These are phyloP conservation scores for Podocnemis expansa DNA, from an alignment of 2,113 vertebrate species.

Conservation along the genomic window DNA sequence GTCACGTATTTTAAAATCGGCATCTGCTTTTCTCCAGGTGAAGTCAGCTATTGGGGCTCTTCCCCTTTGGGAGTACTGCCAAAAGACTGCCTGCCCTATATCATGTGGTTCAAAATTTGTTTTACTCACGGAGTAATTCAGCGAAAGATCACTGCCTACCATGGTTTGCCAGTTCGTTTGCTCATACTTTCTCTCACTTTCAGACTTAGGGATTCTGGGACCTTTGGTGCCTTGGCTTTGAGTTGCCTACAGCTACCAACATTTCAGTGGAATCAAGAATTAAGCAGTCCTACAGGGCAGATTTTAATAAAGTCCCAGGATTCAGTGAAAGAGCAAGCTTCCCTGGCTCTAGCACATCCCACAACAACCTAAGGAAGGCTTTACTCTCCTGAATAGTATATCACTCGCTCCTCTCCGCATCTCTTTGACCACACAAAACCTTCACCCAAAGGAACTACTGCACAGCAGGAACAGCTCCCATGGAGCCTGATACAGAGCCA, in stretches of 20 bases:
- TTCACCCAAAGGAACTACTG: neutral
- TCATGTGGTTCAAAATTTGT: neutral
- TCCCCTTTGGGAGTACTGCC: neutral
- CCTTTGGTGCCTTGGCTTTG: accelerated
- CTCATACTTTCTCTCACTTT: neutral
- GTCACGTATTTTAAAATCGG: neutral
- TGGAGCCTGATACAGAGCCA: neutral
- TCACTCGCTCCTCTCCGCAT: accelerated
- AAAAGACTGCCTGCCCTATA: neutral
- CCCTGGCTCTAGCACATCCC: neutral
- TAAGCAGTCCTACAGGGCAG: neutral
- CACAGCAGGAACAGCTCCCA: accelerated
- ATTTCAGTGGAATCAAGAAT: neutral
- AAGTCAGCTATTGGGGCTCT: neutral
- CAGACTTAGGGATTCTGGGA: neutral
- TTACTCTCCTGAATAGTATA: neutral
- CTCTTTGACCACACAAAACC: neutral
- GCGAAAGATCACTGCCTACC: neutral
- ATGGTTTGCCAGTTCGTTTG: neutral
- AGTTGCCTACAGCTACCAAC: neutral
- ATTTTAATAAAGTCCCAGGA: neutral
- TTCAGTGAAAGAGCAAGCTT: neutral
- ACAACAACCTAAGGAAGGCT: neutral
- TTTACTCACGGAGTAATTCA: neutral
- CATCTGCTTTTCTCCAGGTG: no score